phyloP scores from a whole-genome alignment of 1,140 invertebrate genomes.

The Calephelis nemesis region DNA sequence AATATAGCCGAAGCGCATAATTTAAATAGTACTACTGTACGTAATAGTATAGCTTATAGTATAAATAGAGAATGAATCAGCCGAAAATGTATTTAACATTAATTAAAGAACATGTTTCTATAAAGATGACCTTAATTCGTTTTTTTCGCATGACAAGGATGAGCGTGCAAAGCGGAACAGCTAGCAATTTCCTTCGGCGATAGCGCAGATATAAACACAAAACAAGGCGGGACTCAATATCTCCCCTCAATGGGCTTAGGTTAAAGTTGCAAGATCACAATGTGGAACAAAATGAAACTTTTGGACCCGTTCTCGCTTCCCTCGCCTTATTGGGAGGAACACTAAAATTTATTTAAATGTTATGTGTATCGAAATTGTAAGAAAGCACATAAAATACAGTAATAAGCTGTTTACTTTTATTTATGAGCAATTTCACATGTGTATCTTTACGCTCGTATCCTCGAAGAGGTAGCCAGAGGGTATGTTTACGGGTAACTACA shows the following conservation, averaged over 20 bases:
- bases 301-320: constrained; percentile 46
- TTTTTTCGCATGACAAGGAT: constrained; percentile 46
- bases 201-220: constrained; percentile 45
- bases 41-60: neutral
- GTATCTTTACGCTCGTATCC: too few relatives aligned
- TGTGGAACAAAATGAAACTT: constrained; percentile 49
- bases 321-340: constrained; percentile 51
- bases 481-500: too few relatives aligned
- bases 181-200: constrained; percentile 61
- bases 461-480: too few relatives aligned
- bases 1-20: too few relatives aligned
- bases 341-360: neutral
- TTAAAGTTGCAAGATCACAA: constrained; percentile 70
- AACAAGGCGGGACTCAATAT: constrained; percentile 55
- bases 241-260: constrained; percentile 54
- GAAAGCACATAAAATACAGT: neutral
- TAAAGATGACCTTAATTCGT: constrained; percentile 10
- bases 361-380: neutral
- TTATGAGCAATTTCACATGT: too few relatives aligned
- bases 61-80: neutral
- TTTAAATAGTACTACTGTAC: too few relatives aligned
- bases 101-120: constrained; percentile 17
- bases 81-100: neutral
- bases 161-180: constrained; percentile 52
- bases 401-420: neutral